Evolutionary conservation across 2,797 vertebrate species (phyloP).

Genomic region (Poecile montanus): DNA sequence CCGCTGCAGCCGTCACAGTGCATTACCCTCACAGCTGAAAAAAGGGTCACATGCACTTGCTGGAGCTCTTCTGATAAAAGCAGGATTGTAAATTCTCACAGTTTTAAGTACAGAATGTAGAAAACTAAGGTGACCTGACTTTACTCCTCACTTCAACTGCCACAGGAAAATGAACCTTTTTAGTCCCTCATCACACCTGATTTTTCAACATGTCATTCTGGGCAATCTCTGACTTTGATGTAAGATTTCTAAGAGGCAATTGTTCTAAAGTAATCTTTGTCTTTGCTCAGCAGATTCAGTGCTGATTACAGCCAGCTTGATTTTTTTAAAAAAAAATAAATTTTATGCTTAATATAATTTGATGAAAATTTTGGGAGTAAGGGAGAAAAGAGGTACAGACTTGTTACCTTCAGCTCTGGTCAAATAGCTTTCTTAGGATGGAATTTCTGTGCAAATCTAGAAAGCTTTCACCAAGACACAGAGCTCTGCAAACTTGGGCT

Average conservation of each 20-base stretch:
- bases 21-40: neutral
- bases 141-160: neutral
- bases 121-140: neutral
- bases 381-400: neutral
- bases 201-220: neutral
- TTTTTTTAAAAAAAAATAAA: neutral
- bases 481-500: neutral
- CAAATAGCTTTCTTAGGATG: neutral
- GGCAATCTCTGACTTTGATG: neutral
- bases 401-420: neutral
- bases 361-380: neutral
- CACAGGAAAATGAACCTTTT: neutral
- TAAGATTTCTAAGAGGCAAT: neutral
- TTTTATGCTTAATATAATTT: neutral
- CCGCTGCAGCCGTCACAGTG: rapidly evolving
- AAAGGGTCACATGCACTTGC: neutral
- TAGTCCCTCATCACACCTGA: neutral
- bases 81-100: neutral
- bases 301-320: neutral
- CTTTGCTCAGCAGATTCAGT: neutral
- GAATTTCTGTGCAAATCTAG: neutral
- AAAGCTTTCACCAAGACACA: neutral
- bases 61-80: neutral
- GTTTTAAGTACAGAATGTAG: neutral
- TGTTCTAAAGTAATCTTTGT: neutral